Evolutionary conservation across 2,113 vertebrate species (phyloP).

Genomic region (Drymodes brunneopygia): DNA sequence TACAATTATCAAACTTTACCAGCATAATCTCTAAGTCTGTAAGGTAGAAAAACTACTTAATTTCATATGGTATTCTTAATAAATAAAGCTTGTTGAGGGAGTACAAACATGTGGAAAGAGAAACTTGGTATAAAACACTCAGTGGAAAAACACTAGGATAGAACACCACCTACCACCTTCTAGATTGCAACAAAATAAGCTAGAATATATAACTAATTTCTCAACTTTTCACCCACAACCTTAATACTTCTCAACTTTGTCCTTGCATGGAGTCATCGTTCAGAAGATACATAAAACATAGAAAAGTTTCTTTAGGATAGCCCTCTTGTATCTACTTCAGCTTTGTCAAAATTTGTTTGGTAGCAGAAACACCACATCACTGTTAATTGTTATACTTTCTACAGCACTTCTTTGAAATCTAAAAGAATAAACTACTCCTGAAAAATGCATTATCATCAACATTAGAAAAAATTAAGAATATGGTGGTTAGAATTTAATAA

Average conservation of each 20-base stretch:
- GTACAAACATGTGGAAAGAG: not conserved
- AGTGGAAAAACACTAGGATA: not conserved
- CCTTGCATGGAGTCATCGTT: not conserved
- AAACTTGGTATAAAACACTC: not conserved
- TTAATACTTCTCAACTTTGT: not conserved
- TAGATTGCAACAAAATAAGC: not conserved
- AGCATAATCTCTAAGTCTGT: not conserved
- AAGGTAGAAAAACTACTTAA: not conserved
- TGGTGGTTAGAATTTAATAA: not conserved
- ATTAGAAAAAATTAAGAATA: not conserved
- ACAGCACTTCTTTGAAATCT: not conserved
- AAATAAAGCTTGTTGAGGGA: not conserved
- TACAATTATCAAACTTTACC: not conserved
- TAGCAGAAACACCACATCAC: not conserved
- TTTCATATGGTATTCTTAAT: not conserved
- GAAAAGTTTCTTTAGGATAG: not conserved
- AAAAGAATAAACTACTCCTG: not conserved
- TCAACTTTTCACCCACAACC: not conserved
- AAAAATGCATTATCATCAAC: not conserved
- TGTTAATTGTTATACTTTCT: not conserved
- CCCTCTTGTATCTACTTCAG: not conserved
- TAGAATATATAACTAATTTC: not conserved
- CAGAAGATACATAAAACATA: not conserved
- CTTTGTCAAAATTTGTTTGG: not conserved
- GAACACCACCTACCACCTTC: not conserved